Base-by-base conservation (phyloP, 1,140 invertebrate species). In the Drosophila insularis region DNA sequence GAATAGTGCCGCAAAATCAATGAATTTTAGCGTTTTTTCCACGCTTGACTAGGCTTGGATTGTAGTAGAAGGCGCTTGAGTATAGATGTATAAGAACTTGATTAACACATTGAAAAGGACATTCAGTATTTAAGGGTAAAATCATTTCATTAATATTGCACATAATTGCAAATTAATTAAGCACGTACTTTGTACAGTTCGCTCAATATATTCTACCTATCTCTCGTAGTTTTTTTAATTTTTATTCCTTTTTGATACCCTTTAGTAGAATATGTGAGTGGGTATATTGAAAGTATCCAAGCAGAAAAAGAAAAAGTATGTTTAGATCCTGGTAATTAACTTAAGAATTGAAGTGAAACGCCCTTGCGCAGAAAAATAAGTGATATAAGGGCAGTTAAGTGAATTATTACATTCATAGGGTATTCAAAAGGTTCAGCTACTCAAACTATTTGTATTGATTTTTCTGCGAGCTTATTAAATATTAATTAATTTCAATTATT, bases 401-500 rank as follows among this genome's bases (percentile, higher is more conserved):
- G 27, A 27, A 5, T 27, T 27, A 27, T 27, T 27, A 0, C 1
- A 5, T 27, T 27, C 5, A 19, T 8, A 17, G 4, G 55, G n/a
- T 35, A 58, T 58, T 17, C 11, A 7, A 11, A 2, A 54, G 23
- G n/a, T n/a, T 54, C 35, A 4, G 4, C 43, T 11, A 5, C 14
- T 19, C 4, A 4, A 5, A 11, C n/a, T 2, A 50, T 10, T 58
- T 37, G 32, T 35, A 39, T 59, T 59, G 31, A 19, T 13, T 39
- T 37, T 66, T 17, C 53, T 73, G 39, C 50, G 35, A 85, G 75
- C 81, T 68, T 82, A 82, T 87, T 87, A 81, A 87, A 81, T 70
- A 87, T 86, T 64, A 81, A 87, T 86, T 81, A 81, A 81, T 86
- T 87, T 81, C 75, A 81, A 87, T 86, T 86, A 87, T 79, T 81